A percentile compares a stretch with the other conserved stretches of the same genome.
These are phyloP conservation scores for Telmatochromis brachygnathus DNA, from an alignment of 2,113 vertebrate genomes.

Conservation along the genomic window DNA sequence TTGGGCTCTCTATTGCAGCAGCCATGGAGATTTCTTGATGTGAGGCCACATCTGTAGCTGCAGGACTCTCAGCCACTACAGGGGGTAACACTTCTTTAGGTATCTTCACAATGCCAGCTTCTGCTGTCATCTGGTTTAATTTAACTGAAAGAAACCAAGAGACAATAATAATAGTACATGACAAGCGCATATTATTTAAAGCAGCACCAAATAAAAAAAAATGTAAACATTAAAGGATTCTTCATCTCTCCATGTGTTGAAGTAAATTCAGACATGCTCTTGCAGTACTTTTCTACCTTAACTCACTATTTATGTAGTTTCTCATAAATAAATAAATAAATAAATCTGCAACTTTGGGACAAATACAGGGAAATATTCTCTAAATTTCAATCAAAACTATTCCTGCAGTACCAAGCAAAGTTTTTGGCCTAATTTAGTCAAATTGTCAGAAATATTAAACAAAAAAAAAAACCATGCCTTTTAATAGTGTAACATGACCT, in stretches of 20 bases:
- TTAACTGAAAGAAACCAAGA: slow-evolving; percentile 30
- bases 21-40: neutral
- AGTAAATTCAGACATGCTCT: neutral
- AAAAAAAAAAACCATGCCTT: fast-evolving
- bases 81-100: neutral
- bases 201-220: neutral
- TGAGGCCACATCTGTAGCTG: neutral
- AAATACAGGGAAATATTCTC: neutral
- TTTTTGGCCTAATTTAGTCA: neutral
- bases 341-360: neutral
- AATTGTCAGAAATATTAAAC: neutral
- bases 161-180: neutral
- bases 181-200: neutral
- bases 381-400: neutral
- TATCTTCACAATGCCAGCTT: neutral
- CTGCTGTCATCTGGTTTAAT: neutral
- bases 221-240: neutral
- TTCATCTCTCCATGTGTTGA: neutral
- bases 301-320: neutral
- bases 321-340: neutral
- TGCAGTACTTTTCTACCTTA: neutral
- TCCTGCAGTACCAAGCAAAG: neutral
- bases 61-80: slow-evolving; percentile 4
- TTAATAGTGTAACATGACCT: neutral
- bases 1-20: neutral